Conservation (phyloP, 2,797 vertebrate genomes). For the Halcyon chelicuti region DNA sequence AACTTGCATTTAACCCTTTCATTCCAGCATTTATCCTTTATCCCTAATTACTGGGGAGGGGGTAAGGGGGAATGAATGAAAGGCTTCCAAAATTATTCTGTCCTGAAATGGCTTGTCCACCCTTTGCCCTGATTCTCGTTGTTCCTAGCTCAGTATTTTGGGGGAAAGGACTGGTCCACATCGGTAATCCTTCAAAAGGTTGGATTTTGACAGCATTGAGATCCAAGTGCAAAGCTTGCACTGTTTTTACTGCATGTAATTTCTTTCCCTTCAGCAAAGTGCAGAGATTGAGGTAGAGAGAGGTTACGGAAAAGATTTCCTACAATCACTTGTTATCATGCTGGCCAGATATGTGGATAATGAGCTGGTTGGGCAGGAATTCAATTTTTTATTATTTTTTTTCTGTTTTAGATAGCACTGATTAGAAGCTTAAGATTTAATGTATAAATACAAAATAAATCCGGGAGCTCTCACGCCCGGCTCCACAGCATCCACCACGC, state of each 20-base stretch:
- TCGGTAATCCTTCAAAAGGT: background rate
- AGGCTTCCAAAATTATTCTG: background rate
- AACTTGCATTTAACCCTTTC: slow-evolving; percentile 42
- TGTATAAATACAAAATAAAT: background rate
- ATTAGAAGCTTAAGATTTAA: background rate
- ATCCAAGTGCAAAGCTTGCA: fast-evolving
- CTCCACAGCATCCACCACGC: background rate
- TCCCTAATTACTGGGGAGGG: background rate
- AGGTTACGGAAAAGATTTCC: background rate
- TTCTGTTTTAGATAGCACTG: background rate
- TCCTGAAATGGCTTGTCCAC: background rate
- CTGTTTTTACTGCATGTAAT: background rate
- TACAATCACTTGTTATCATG: background rate
- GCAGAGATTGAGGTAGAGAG: background rate
- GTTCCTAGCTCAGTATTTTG: background rate
- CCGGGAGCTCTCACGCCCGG: fast-evolving
- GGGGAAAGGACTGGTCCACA: background rate
- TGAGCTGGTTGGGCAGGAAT: background rate
- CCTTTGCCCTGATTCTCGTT: fast-evolving
- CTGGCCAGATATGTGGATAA: background rate
- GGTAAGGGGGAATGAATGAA: background rate
- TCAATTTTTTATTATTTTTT: background rate
- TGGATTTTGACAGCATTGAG: background rate
- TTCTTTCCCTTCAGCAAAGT: background rate
- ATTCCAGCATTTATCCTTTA: background rate